phyloP scores from a whole-genome alignment of 2,888 invertebrate genomes.

The Ypsolopha sequella region DNA sequence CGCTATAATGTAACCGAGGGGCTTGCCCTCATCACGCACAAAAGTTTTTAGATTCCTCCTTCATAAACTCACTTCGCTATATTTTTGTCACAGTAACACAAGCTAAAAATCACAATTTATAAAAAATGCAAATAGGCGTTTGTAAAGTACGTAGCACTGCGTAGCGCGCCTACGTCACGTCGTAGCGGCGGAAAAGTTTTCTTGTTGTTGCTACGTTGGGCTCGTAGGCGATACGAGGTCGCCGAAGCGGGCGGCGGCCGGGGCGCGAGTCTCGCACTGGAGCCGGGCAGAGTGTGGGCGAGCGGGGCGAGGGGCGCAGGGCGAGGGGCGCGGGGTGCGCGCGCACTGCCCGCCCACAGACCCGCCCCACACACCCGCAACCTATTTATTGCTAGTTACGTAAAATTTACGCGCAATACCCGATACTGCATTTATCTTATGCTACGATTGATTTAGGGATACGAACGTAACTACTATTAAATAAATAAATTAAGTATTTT shows the following conservation, averaged over 20 bases:
- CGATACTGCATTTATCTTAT: constrained; percentile 65
- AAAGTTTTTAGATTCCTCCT: constrained; percentile 23
- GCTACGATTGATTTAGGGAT: constrained; percentile 28
- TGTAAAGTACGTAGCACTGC: constrained; percentile 27
- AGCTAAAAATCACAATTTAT: neutral
- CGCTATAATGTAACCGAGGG: constrained; percentile 52
- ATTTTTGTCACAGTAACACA: neutral
- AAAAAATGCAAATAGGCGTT: neutral
- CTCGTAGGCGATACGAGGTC: constrained; percentile 27
- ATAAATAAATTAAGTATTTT: no score
- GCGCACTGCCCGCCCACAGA: constrained; percentile 55
- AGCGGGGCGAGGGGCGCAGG: constrained; percentile 16
- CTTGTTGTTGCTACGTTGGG: constrained; percentile 29
- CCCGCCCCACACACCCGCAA: constrained; percentile 68
- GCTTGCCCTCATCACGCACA: constrained; percentile 58
- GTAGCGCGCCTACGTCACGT: constrained; percentile 26
- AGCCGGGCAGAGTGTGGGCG: constrained; percentile 10
- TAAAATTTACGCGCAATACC: constrained; percentile 70
- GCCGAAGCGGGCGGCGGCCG: constrained; percentile 57
- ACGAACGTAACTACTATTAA: constrained; percentile 25
- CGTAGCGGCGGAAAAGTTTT: constrained; percentile 42
- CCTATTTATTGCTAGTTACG: constrained; percentile 72
- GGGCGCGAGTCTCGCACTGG: constrained; percentile 55
- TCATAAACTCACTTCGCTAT: neutral
- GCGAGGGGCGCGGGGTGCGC: constrained; percentile 32